Conservation (phyloP, 2,888 invertebrate genomes). For the Colletes collaris region DNA sequence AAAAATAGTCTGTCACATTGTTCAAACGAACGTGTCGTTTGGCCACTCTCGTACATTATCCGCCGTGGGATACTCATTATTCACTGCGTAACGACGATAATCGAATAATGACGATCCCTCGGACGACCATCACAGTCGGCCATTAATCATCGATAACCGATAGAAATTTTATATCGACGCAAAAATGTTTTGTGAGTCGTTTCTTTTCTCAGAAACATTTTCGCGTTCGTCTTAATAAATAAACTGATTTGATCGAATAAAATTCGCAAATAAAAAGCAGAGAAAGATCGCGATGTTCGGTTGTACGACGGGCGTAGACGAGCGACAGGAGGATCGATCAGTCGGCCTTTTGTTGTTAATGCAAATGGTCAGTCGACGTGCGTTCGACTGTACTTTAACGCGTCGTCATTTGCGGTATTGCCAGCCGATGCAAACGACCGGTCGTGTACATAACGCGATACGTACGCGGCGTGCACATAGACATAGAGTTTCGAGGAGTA, state of each 20-base stretch:
- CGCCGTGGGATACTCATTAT: background rate
- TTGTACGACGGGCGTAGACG: slow-evolving; percentile 13
- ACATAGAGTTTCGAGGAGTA: slow-evolving; percentile 46
- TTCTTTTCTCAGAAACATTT: too few relatives aligned
- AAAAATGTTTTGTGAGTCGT: too few relatives aligned
- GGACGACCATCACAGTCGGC: too few relatives aligned
- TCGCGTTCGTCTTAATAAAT: too few relatives aligned
- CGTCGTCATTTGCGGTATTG: slow-evolving; percentile 54
- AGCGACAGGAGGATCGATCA: slow-evolving; percentile 28
- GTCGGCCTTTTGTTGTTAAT: slow-evolving; percentile 43
- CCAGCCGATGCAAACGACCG: slow-evolving; percentile 43
- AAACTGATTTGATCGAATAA: background rate
- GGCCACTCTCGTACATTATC: background rate
- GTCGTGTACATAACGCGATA: slow-evolving; percentile 3
- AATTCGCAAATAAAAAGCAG: background rate
- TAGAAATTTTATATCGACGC: too few relatives aligned
- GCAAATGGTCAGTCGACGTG: slow-evolving; percentile 37
- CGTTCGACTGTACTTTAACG: slow-evolving; percentile 38
- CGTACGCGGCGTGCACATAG: background rate
- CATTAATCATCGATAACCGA: too few relatives aligned
- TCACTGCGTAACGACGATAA: slow-evolving; percentile 4
- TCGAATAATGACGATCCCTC: background rate
- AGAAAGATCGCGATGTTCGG: slow-evolving; percentile 15
- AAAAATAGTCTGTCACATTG: background rate
- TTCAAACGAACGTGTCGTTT: background rate